A percentile compares a stretch with the other conserved stretches of the same genome.
Evolutionary conservation across 2,113 vertebrate genomes (phyloP).

Genomic region (Eulemur macaco): DNA sequence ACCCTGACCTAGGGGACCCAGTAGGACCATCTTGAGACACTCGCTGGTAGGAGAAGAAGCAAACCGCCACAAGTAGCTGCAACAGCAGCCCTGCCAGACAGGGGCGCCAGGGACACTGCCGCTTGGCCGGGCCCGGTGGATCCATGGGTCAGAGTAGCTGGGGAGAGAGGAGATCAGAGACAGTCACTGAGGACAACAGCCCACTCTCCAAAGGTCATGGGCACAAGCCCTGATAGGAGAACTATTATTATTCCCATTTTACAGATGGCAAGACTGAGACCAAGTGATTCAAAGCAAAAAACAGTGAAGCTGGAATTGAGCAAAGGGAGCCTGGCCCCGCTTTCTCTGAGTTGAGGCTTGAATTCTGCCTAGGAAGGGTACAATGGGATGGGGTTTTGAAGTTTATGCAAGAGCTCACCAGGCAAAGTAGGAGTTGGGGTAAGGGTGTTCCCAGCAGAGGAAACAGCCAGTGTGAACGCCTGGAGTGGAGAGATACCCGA

Average conservation of each 20-base stretch:
- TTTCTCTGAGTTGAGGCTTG: neutral
- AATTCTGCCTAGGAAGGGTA: neutral
- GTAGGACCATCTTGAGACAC: neutral
- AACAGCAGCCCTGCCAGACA: neutral
- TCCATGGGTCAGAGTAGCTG: neutral
- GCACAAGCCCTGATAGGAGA: too few species aligned
- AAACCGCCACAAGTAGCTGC: neutral
- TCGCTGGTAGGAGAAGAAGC: neutral
- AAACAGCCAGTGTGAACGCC: neutral
- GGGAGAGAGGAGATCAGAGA: neutral
- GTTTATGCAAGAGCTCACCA: neutral
- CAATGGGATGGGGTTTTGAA: neutral
- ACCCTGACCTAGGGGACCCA: fast-evolving
- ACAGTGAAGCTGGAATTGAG: neutral
- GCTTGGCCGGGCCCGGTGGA: fast-evolving
- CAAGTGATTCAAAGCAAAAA: neutral
- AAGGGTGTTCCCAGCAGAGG: neutral
- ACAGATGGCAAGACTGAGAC: neutral
- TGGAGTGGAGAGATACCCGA: neutral
- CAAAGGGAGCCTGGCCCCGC: neutral
- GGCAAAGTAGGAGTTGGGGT: neutral
- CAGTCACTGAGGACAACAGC: too few species aligned
- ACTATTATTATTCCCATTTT: too few species aligned
- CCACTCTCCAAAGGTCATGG: too few species aligned
- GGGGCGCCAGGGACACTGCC: fast-evolving